Evolutionary conservation across 2,113 vertebrate genomes (phyloP).

Genomic region (Psammodynastes pulverulentus): DNA sequence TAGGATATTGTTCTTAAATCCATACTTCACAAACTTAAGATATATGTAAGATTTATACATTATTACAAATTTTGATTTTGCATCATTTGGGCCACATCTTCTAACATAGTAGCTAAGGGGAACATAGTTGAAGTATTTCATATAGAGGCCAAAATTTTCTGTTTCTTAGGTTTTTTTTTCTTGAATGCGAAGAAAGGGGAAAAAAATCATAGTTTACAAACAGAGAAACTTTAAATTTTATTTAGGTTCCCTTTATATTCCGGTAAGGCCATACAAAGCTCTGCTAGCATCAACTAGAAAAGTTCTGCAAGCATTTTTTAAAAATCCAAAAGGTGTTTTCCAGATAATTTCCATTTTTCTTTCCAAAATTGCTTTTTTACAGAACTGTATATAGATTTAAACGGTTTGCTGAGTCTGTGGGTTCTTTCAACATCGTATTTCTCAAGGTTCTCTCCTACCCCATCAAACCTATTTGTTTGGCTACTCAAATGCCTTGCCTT

Average conservation of each 20-base stretch:
- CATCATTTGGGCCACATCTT: background rate
- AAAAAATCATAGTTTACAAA: background rate
- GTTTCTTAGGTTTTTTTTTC: background rate
- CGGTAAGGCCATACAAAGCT: background rate
- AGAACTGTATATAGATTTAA: background rate
- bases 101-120: background rate
- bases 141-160: background rate
- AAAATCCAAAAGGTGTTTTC: background rate
- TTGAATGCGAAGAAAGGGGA: background rate
- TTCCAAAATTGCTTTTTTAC: background rate
- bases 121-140: background rate
- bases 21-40: background rate
- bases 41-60: background rate
- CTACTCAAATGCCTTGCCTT: background rate
- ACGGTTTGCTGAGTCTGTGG: background rate
- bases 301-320: background rate
- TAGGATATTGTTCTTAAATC: background rate
- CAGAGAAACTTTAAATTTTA: background rate
- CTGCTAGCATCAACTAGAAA: background rate
- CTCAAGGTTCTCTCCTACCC: background rate
- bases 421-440: background rate
- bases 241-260: background rate
- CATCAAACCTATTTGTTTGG: too few relatives aligned
- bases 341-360: background rate
- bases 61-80: background rate